These are phyloP conservation scores for Corythoichthys intestinalis DNA, from an alignment of 2,113 vertebrate species.

Conservation along the genomic window DNA sequence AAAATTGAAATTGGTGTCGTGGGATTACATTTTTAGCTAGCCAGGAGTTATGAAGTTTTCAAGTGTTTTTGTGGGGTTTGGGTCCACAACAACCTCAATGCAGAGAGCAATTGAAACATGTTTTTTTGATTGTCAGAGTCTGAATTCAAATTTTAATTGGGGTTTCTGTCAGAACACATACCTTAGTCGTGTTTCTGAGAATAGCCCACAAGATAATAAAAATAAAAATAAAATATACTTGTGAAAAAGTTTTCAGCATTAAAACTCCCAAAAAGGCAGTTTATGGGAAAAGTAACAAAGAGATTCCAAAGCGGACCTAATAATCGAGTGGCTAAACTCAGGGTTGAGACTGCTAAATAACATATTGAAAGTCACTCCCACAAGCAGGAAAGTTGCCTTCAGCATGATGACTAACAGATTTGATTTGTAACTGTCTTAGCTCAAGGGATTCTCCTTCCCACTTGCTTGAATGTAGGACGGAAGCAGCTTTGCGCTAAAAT, in stretches of 20 bases:
- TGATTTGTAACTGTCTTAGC: background rate
- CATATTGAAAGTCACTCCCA: slow-evolving; percentile 26
- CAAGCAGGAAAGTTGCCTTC: slow-evolving; percentile 2
- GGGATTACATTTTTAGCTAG: no score
- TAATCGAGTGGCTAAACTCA: slow-evolving; percentile 2
- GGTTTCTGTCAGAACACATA: no score
- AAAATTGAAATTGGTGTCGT: no score
- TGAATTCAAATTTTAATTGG: no score
- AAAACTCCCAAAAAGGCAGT: slow-evolving; percentile 18
- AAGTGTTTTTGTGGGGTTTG: no score
- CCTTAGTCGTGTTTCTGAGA: no score
- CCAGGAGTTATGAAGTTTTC: no score
- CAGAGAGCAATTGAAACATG: no score
- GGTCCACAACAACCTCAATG: no score
- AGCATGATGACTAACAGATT: background rate
- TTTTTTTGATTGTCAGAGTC: no score
- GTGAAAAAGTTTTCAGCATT: background rate
- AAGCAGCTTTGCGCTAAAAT: slow-evolving; percentile 2
- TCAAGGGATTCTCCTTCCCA: background rate
- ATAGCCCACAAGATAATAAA: no score
- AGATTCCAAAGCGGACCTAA: slow-evolving; percentile 11
- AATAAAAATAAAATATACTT: no score
- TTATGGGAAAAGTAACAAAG: slow-evolving; percentile 60
- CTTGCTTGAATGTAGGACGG: background rate
- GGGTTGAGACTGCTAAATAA: background rate